phyloP scores from a whole-genome alignment of 2,888 invertebrate genomes.

The Plebejus melissa region DNA sequence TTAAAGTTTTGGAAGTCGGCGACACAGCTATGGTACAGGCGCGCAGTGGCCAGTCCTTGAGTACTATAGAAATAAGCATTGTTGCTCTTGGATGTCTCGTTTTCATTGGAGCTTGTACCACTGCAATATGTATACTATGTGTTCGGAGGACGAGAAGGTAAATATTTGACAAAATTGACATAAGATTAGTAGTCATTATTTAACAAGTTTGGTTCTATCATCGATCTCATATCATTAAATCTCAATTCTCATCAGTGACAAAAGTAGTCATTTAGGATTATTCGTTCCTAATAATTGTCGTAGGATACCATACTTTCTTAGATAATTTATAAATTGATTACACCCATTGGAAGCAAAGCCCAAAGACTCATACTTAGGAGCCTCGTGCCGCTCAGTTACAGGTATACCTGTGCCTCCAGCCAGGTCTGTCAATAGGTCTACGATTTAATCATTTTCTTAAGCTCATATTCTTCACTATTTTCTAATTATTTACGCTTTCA shows the following conservation, averaged over 20 bases:
- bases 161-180: constrained; percentile 29
- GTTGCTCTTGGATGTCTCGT: constrained; percentile 89
- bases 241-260: background rate
- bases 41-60: constrained; percentile 63
- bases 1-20: constrained; percentile 83
- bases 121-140: constrained; percentile 88
- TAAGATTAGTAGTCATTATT: constrained; percentile 7
- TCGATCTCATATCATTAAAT: background rate
- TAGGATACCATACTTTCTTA: background rate
- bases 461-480: constrained; percentile 18
- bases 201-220: background rate
- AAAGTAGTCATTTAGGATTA: background rate
- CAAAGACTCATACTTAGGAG: constrained; percentile 10
- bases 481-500: constrained; percentile 18
- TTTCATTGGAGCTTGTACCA: constrained; percentile 88
- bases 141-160: constrained; percentile 82
- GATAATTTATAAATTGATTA: background rate
- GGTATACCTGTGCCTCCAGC: constrained; percentile 1
- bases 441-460: constrained; percentile 10
- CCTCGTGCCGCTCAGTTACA: constrained; percentile 4
- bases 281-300: no score
- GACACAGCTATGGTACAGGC: constrained; percentile 63
- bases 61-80: constrained; percentile 88
- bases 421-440: constrained; percentile 15
- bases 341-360: background rate